Evolutionary conservation across 2,113 vertebrate species (phyloP).

Genomic region (Sarotherodon lohbergeri): DNA sequence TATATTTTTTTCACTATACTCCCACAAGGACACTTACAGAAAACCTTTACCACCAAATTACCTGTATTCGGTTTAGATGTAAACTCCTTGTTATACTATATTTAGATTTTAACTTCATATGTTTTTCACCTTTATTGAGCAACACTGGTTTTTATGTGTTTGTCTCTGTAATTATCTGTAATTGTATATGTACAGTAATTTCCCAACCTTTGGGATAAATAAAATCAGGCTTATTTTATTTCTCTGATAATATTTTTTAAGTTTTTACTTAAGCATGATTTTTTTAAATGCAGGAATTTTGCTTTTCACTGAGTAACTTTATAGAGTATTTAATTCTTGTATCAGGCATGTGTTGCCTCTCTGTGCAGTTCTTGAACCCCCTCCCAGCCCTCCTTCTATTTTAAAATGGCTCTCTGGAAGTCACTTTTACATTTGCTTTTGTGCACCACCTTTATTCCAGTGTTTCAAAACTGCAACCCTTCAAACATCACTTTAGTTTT

Average conservation of each 20-base stretch:
- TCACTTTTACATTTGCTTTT: not conserved
- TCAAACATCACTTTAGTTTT: not conserved
- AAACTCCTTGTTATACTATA: not conserved
- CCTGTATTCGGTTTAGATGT: not conserved
- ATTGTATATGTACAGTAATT: not conserved
- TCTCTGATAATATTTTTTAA: not conserved
- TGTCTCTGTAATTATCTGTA: not conserved
- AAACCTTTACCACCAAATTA: not conserved
- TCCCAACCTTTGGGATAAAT: not conserved
- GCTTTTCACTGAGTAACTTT: not conserved
- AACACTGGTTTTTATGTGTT: not conserved
- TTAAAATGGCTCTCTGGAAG: not conserved
- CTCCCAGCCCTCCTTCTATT: not conserved
- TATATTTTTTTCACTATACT: not conserved
- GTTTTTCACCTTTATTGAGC: not conserved
- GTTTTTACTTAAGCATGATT: not conserved
- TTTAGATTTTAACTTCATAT: not conserved
- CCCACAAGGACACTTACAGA: not conserved
- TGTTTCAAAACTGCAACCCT: not conserved
- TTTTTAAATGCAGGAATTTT: fast-evolving
- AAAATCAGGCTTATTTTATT: not conserved
- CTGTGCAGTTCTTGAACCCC: not conserved
- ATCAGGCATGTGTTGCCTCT: not conserved
- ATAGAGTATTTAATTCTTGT: not conserved
- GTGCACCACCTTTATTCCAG: fast-evolving